Evolutionary conservation across 2,797 vertebrate species (phyloP), one percentile per base, ranked within the genome.

Genomic region (Eidolon dupreanum): DNA sequence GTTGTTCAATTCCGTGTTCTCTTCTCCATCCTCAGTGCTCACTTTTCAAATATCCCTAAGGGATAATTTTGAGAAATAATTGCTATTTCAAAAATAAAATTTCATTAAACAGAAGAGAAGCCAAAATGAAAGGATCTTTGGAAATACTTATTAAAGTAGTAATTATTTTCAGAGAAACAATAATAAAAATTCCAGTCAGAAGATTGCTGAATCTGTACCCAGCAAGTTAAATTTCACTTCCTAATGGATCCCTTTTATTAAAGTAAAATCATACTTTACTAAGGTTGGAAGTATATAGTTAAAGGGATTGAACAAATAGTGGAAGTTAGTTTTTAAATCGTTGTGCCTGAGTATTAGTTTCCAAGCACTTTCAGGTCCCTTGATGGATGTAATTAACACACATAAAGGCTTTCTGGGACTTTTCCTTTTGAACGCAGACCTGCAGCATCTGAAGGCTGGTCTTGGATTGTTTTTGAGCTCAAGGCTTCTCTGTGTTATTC

Each of bases 111-210:
- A 51, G 46, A 91, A 78, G 61, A 63, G 49, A 83, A 82, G 16
- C 87, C 82, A 63, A 10, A 51, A 15, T 49, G 19, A 70, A 63
- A 65, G 53, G n/a, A 5, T 81, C 22, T 96, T 75, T 70, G 8
- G 24, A 91, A 65, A 26, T 79, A 68, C 55, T 85, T 77, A 41
- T 0, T 28, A 91, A 93, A 88, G 71, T 63, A 73, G 77, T 82
- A 73, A 41, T 70, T 66, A 43, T 81, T 85, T 88, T 91, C 89
- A 38, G 49, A 61, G 28, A 93, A 73, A 61, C 41, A 12, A 5
- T 63, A 74, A 88, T 93, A 83, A 86, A 96, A 92, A 88, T 53
- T 26, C 19, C 65, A 77, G 51, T 74, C 53, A 91, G 33, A 97
- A 75, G 53, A 55, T 41, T 63, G 10, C 90, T 70, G 59, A 87